Evolutionary conservation across 2,113 vertebrate genomes (phyloP).

Genomic region (Gavia stellata): DNA sequence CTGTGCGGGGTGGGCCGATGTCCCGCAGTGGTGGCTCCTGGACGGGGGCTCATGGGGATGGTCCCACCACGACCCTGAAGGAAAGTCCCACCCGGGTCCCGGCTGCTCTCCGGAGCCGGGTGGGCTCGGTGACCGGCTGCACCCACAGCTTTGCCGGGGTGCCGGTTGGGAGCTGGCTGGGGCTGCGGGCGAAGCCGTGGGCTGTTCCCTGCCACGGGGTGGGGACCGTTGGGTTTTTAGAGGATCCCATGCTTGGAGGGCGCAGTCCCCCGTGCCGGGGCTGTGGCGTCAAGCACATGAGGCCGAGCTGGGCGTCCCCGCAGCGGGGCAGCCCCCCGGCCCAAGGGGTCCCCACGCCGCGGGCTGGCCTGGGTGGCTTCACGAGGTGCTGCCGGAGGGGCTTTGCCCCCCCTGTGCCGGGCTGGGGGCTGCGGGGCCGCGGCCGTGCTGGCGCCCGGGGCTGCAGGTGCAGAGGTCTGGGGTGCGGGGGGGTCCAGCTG

Average conservation of each 20-base stretch:
- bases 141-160: neutral
- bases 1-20: accelerated
- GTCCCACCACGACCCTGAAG: accelerated
- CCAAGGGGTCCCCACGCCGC: accelerated
- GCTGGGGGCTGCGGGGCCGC: neutral
- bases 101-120: neutral
- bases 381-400: neutral
- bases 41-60: accelerated
- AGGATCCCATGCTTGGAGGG: accelerated
- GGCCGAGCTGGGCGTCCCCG: accelerated
- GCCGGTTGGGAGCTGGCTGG: neutral
- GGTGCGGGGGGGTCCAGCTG: neutral
- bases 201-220: neutral
- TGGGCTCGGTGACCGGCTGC: accelerated
- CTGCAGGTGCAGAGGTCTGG: neutral
- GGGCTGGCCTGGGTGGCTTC: neutral
- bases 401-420: accelerated
- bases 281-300: accelerated
- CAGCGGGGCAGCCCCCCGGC: neutral
- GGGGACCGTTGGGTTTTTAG: accelerated
- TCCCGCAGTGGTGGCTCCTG: accelerated
- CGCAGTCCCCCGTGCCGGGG: accelerated
- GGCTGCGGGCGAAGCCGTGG: neutral
- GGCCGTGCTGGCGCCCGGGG: neutral
- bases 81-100: neutral